A percentile compares a stretch with the other conserved stretches of the same genome.
phyloP scores from a whole-genome alignment of 1,140 invertebrate species.

The Alviniconcha marisindica region DNA sequence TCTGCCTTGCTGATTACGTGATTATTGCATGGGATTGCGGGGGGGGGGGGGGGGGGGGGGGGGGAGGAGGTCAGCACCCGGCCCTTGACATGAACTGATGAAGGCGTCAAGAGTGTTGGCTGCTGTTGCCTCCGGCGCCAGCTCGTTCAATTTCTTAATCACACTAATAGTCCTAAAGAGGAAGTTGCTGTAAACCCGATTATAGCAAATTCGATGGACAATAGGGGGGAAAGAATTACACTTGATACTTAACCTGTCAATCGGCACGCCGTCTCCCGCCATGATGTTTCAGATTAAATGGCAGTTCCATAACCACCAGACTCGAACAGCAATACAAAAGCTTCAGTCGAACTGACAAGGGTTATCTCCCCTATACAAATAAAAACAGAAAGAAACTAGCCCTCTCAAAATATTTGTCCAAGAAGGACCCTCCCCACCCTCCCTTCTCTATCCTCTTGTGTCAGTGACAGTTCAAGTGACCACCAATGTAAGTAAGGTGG shows the following conservation, averaged over 20 bases:
- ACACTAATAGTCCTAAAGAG: background rate
- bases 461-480: too few species aligned
- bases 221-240: background rate
- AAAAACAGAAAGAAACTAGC: too few species aligned
- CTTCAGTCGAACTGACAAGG: background rate
- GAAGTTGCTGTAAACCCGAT: background rate
- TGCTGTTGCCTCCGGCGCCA: too few species aligned
- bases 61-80: too few species aligned
- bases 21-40: too few species aligned
- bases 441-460: too few species aligned
- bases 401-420: too few species aligned
- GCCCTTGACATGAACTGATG: background rate
- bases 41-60: too few species aligned
- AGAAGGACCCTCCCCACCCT: too few species aligned
- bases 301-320: background rate
- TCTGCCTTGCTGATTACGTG: too few species aligned
- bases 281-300: slow-evolving; percentile 24
- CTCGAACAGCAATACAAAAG: background rate
- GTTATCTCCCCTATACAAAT: background rate
- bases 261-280: slow-evolving; percentile 17
- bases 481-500: too few species aligned
- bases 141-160: background rate
- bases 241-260: slow-evolving; percentile 27
- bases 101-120: too few species aligned
- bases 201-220: background rate